Conservation (phyloP, 2,113 vertebrate genomes). For the Stegostoma tigrinum region DNA sequence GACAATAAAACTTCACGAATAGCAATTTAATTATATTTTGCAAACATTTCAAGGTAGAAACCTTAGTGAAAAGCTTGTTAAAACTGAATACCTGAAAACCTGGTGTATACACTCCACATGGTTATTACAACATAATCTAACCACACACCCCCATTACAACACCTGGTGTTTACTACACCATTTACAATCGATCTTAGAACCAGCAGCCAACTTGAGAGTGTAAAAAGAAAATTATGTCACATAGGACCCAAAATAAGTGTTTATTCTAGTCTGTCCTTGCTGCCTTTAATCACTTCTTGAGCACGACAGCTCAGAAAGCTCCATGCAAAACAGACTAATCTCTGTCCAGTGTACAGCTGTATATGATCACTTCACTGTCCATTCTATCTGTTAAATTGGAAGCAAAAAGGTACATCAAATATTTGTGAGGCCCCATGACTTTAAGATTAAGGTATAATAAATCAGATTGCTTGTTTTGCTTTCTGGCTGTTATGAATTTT, state of each 20-base stretch:
- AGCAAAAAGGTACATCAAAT: background rate
- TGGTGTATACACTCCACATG: background rate
- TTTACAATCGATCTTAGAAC: background rate
- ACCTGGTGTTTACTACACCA: too few relatives aligned
- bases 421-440: background rate
- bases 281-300: slow-evolving; percentile 27
- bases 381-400: background rate
- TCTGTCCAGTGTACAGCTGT: background rate
- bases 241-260: background rate
- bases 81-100: background rate
- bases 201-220: background rate
- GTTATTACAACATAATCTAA: background rate
- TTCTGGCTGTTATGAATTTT: background rate
- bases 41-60: background rate
- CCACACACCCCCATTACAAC: too few relatives aligned
- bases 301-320: background rate
- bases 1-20: background rate
- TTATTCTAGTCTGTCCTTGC: slow-evolving; percentile 17
- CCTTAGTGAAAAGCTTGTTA: background rate
- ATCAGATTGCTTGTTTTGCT: background rate
- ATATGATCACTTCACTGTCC: slow-evolving; percentile 12
- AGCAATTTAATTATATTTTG: background rate
- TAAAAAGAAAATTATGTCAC: background rate
- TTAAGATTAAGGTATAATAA: background rate
- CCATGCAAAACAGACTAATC: background rate